Conservation (phyloP, 2,113 vertebrate species). For the Malurus cyaneus region DNA sequence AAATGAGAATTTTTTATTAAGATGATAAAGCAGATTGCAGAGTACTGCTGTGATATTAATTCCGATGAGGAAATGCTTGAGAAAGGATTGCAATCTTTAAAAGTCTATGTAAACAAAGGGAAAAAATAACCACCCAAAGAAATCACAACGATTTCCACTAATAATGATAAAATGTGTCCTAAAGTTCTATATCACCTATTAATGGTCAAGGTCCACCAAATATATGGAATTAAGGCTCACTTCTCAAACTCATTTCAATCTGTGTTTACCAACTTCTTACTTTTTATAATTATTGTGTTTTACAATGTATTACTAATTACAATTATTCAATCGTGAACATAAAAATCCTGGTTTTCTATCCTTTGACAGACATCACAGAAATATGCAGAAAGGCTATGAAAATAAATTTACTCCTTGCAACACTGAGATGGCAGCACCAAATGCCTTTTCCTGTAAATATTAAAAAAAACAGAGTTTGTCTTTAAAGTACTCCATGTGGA, state of each 20-base stretch:
- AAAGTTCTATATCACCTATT: rapidly evolving
- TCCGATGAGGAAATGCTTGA: background rate
- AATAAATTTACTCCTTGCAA: background rate
- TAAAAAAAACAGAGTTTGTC: background rate
- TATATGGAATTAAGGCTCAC: background rate
- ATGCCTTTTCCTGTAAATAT: background rate
- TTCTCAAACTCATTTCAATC: background rate
- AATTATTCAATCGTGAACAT: background rate
- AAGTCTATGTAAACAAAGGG: rapidly evolving
- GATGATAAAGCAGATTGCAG: background rate
- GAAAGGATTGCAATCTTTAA: background rate
- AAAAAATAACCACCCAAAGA: background rate
- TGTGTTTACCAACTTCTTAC: rapidly evolving
- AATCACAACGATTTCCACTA: background rate
- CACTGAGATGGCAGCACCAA: background rate
- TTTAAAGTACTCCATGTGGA: background rate
- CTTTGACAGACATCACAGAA: rapidly evolving
- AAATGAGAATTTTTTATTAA: background rate
- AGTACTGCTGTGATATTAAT: rapidly evolving
- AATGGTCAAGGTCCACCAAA: background rate
- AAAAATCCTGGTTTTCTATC: background rate
- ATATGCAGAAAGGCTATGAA: background rate
- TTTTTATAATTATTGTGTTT: too few species aligned
- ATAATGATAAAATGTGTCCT: background rate
- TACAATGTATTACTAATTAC: too few species aligned